phyloP scores from a whole-genome alignment of 2,113 vertebrate genomes.

The Campylomormyrus numenius region DNA sequence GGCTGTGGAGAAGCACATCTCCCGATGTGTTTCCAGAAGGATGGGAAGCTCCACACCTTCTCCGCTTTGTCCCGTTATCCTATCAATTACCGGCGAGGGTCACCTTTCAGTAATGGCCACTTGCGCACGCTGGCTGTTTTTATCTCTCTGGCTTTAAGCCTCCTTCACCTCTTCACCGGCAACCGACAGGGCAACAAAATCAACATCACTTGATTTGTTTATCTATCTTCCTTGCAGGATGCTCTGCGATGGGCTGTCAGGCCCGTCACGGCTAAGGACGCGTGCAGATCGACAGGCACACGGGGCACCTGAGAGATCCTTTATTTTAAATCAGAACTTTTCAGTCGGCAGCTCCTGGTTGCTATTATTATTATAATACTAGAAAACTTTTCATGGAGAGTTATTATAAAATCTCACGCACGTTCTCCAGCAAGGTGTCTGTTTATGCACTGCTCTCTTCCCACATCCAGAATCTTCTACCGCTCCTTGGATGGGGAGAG shows the following conservation, averaged over 20 bases:
- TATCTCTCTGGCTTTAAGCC: not conserved
- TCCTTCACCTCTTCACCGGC: not conserved
- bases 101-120: conserved; percentile 14
- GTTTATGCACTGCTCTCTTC: not conserved
- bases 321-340: not conserved
- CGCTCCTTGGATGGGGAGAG: not conserved
- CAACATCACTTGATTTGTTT: conserved; percentile 2
- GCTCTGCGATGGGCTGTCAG: not conserved
- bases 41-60: not conserved
- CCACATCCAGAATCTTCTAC: not conserved
- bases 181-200: conserved; percentile 7
- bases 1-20: not conserved
- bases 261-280: not conserved
- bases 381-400: not conserved
- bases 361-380: not conserved
- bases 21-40: not conserved
- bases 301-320: not conserved
- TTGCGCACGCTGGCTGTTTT: not conserved
- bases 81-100: conserved; percentile 17
- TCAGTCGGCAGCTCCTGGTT: not conserved
- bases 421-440: not conserved
- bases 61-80: not conserved
- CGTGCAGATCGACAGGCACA: not conserved
- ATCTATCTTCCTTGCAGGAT: not conserved
- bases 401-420: not conserved